These are phyloP conservation scores for Cottus gobio DNA, from an alignment of 2,113 vertebrate species.

Conservation along the genomic window DNA sequence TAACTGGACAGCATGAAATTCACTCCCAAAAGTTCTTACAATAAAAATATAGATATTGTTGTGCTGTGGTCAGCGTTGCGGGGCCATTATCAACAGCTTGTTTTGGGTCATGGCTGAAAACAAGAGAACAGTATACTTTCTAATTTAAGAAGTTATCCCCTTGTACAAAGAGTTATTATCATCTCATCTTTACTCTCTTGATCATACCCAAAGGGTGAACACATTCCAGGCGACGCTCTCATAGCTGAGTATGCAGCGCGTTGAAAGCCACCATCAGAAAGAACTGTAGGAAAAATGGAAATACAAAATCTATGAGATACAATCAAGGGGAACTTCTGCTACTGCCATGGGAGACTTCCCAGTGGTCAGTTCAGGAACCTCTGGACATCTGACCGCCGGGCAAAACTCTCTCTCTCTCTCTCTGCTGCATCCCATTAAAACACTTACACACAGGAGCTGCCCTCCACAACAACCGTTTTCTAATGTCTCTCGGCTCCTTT, in stretches of 20 bases:
- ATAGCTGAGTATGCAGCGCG: not conserved
- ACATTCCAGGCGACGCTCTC: not conserved
- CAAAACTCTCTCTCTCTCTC: not conserved
- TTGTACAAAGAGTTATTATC: not conserved
- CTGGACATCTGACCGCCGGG: conserved; percentile 80
- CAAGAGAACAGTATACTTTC: not conserved
- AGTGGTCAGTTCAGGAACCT: conserved; percentile 88
- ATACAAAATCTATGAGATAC: not conserved
- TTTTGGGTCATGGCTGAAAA: not conserved
- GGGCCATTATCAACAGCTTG: not conserved
- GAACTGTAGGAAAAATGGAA: not conserved
- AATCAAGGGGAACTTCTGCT: not conserved
- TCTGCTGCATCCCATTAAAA: not conserved
- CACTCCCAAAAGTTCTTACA: not conserved
- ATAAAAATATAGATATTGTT: not conserved
- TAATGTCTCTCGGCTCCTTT: conserved; percentile 22
- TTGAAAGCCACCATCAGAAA: not conserved
- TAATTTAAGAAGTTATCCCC: not conserved
- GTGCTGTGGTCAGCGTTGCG: not conserved
- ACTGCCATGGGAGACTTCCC: conserved; percentile 81
- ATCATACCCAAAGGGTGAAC: not conserved
- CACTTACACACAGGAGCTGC: not conserved
- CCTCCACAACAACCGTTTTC: conserved; percentile 17
- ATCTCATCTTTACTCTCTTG: not conserved
- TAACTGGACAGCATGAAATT: not conserved